Conservation (phyloP, 2,113 vertebrate species). For the Larimichthys polyactis region DNA sequence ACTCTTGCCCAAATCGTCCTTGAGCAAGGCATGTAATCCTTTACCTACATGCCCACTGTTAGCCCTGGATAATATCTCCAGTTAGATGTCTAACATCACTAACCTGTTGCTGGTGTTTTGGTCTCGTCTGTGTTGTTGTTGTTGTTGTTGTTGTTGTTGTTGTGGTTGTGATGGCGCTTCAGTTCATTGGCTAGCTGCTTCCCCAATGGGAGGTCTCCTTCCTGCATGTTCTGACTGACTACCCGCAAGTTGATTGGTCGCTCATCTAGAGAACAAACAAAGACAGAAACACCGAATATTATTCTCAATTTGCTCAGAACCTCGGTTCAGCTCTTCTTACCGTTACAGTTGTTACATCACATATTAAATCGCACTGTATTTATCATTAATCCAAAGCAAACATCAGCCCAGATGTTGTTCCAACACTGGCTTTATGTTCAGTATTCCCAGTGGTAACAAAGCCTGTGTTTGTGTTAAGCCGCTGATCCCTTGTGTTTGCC, state of each 20-base stretch:
- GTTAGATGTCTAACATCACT: not conserved
- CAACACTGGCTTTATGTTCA: conserved; percentile 15
- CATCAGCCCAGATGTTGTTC: conserved; percentile 40
- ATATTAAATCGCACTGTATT: not conserved
- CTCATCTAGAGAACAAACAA: conserved; percentile 82
- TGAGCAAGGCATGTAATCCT: not conserved
- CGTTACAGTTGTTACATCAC: not conserved
- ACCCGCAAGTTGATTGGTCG: conserved; percentile 92
- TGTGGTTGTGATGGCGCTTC: conserved; percentile 86
- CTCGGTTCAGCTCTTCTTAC: not conserved
- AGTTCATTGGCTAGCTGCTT: conserved; percentile 91
- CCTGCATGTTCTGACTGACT: conserved; percentile 81
- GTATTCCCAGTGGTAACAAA: conserved; percentile 17
- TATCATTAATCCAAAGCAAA: not conserved
- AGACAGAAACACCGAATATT: not conserved
- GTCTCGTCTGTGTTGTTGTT: conserved; percentile 81
- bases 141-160: conserved; percentile 71
- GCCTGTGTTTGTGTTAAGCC: conserved; percentile 13
- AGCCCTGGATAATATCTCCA: not conserved
- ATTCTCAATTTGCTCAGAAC: not conserved
- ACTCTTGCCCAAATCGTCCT: not conserved
- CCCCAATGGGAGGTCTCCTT: conserved; percentile 83
- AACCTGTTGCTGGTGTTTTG: conserved; percentile 86
- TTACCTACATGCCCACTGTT: too few species aligned
- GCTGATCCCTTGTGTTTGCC: conserved; percentile 35